phyloP scores from a whole-genome alignment of 64 coral and sea anemone species.

The Pocillopora verrucosa region DNA sequence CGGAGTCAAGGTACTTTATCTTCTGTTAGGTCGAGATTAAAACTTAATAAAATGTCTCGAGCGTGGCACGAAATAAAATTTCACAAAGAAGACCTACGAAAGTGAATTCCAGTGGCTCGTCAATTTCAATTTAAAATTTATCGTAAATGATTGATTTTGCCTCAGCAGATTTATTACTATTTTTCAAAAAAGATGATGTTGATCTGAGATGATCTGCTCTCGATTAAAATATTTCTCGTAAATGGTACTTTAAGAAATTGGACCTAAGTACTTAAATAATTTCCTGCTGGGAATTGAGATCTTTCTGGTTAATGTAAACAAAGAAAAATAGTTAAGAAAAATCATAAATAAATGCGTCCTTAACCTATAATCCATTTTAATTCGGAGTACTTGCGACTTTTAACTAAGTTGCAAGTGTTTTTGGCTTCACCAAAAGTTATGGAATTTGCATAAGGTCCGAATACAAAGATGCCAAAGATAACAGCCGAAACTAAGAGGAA shows the following conservation, averaged over 20 bases:
- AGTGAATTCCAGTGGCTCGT: neutral
- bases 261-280: neutral
- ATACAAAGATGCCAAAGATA: neutral
- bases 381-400: neutral
- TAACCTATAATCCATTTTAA: too few relatives aligned
- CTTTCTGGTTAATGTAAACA: too few relatives aligned
- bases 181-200: neutral
- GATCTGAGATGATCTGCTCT: neutral
- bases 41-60: neutral
- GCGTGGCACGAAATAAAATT: neutral
- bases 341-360: too few relatives aligned
- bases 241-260: neutral
- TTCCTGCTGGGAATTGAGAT: neutral
- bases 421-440: neutral
- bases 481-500: neutral
- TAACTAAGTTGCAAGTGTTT: neutral
- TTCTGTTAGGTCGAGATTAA: neutral
- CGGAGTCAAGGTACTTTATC: neutral
- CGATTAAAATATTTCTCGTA: neutral
- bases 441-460: neutral
- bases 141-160: neutral
- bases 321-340: too few relatives aligned
- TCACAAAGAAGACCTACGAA: neutral
- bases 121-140: neutral
- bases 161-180: neutral